These are phyloP conservation scores for Parauchenoglanis punctatus DNA, from an alignment of 2,797 vertebrate genomes.

Conservation along the genomic window DNA sequence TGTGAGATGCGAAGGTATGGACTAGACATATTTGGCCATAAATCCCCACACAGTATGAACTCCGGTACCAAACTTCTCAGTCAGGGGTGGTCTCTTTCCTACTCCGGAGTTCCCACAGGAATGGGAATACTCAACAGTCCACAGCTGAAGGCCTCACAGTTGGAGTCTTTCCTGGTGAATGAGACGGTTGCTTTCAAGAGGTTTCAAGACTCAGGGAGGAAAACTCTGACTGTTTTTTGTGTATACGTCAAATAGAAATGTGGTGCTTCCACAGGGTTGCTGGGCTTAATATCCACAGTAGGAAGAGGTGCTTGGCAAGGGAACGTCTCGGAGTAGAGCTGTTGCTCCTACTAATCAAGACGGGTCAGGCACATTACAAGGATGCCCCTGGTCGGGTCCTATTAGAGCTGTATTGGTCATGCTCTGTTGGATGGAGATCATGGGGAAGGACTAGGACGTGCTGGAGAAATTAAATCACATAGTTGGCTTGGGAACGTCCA, in stretches of 20 bases:
- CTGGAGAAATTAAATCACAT: background rate
- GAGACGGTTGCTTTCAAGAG: slow-evolving; percentile 1
- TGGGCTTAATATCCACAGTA: background rate
- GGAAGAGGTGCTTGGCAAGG: background rate
- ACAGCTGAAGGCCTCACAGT: slow-evolving; percentile 7
- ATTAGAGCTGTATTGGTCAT: background rate
- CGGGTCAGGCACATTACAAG: background rate
- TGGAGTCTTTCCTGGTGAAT: slow-evolving; percentile 9
- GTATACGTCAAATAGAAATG: slow-evolving; percentile 3
- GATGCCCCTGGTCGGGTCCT: background rate
- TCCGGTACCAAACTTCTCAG: background rate
- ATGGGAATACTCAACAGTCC: background rate
- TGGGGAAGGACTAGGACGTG: background rate
- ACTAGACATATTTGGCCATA: background rate
- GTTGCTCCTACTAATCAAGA: background rate
- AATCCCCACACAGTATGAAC: background rate
- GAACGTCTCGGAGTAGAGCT: background rate
- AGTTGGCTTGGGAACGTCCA: background rate
- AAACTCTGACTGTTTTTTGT: slow-evolving; percentile 1
- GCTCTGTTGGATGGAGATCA: background rate
- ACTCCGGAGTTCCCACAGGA: background rate
- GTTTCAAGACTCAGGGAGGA: slow-evolving; percentile 5
- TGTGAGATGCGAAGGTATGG: background rate
- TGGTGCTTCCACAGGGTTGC: background rate
- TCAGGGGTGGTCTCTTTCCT: slow-evolving; percentile 13